These are phyloP conservation scores for Athene cunicularia DNA, from an alignment of 2,113 vertebrate species.

Conservation along the genomic window DNA sequence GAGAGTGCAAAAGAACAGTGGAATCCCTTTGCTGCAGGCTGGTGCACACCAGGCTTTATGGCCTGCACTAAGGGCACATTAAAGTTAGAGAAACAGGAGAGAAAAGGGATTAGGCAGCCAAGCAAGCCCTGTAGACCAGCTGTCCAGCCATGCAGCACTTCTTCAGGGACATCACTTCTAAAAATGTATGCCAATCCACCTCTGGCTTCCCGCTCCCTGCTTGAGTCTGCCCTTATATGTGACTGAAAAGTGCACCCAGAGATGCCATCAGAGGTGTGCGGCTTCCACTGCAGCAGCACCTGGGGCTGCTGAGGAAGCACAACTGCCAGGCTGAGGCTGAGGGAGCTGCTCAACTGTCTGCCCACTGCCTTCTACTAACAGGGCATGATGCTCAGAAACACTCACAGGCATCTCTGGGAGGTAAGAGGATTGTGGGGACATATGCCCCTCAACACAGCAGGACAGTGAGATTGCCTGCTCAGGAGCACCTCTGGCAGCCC, in stretches of 20 bases:
- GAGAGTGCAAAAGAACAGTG: not conserved
- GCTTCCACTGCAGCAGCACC: not conserved
- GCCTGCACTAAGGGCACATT: not conserved
- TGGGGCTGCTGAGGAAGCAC: not conserved
- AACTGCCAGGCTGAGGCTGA: not conserved
- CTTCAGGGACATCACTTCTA: not conserved
- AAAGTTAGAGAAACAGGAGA: not conserved
- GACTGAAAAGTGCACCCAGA: not conserved
- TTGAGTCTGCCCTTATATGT: not conserved
- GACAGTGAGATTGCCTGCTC: not conserved
- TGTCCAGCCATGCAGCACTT: not conserved
- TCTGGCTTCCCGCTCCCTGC: not conserved
- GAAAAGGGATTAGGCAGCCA: not conserved
- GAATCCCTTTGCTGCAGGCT: not conserved
- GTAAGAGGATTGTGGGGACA: not conserved
- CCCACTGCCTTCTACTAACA: not conserved
- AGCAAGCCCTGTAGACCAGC: not conserved
- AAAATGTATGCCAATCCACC: not conserved
- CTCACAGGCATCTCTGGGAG: not conserved
- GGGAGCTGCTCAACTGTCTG: not conserved
- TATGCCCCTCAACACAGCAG: not conserved
- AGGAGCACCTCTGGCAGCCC: not conserved
- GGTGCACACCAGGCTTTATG: not conserved
- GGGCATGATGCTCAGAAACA: not conserved
- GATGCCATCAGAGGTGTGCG: not conserved